phyloP scores from a whole-genome alignment of 2,888 invertebrate genomes.

The Coleophora deauratella region DNA sequence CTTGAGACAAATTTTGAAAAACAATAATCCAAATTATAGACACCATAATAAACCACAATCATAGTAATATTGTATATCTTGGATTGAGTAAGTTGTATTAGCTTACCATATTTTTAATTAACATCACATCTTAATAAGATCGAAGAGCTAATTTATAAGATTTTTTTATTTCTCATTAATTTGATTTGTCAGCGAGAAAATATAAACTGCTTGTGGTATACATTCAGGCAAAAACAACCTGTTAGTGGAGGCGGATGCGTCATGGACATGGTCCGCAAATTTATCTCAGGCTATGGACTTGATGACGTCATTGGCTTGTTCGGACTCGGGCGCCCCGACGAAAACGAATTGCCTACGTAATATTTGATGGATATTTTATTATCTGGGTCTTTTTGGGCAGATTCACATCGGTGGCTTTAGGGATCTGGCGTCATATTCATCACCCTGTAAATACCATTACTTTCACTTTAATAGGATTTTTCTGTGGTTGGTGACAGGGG shows the following conservation, averaged over 20 bases:
- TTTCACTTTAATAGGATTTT: too few species aligned
- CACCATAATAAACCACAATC: too few species aligned
- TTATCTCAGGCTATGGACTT: constrained; percentile 55
- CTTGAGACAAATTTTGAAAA: too few species aligned
- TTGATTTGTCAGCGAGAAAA: not conserved
- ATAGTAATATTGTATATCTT: too few species aligned
- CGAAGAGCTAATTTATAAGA: too few species aligned
- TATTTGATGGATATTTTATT: constrained; percentile 4
- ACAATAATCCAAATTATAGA: too few species aligned
- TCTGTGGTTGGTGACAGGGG: too few species aligned
- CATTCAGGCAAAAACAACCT: constrained; percentile 50
- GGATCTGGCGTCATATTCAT: not conserved
- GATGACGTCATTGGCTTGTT: constrained; percentile 49
- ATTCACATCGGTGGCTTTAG: constrained; percentile 8
- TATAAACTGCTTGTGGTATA: constrained; percentile 26
- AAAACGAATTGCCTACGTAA: constrained; percentile 55
- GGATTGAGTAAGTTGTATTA: too few species aligned
- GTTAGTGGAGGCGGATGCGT: constrained; percentile 38
- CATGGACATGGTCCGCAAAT: constrained; percentile 54
- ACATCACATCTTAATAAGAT: too few species aligned
- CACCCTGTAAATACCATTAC: too few species aligned
- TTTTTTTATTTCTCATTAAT: too few species aligned
- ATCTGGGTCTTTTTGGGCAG: not conserved
- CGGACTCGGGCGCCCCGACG: constrained; percentile 41
- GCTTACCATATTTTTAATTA: too few species aligned